Percentiles rank a stretch among this genome's conserved stretches.
phyloP scores from a whole-genome alignment of 2,797 vertebrate genomes.

The Dromococcyx pavoninus region DNA sequence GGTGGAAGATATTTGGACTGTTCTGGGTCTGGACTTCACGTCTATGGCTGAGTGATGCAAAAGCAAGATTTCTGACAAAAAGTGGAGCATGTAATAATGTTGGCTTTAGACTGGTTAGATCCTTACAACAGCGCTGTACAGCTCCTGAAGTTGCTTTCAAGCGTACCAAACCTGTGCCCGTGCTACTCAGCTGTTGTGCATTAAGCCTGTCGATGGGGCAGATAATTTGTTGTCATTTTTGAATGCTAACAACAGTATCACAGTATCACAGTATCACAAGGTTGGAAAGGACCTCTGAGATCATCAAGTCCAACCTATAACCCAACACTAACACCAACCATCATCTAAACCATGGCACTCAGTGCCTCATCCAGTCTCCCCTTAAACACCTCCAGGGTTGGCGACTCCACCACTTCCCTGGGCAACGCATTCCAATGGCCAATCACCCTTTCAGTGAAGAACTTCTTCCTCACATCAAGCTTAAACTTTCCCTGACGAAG shows the following conservation, averaged over 20 bases:
- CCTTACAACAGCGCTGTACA: background rate
- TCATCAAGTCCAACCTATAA: no score
- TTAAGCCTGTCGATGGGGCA: background rate
- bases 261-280: no score
- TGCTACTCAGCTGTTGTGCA: background rate
- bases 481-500: no score
- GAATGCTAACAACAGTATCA: background rate
- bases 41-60: background rate
- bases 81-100: background rate
- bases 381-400: no score
- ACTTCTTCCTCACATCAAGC: no score
- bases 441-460: no score
- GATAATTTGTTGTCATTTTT: background rate
- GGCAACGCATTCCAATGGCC: no score
- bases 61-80: background rate
- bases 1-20: background rate
- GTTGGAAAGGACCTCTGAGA: no score
- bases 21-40: background rate
- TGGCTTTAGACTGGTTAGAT: background rate
- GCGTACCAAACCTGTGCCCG: background rate
- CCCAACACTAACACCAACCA: no score
- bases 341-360: no score
- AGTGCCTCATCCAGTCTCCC: no score
- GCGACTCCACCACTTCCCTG: no score
- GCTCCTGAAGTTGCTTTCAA: background rate